Evolutionary conservation across 2,113 vertebrate genomes (phyloP).

Genomic region (Pica pica): DNA sequence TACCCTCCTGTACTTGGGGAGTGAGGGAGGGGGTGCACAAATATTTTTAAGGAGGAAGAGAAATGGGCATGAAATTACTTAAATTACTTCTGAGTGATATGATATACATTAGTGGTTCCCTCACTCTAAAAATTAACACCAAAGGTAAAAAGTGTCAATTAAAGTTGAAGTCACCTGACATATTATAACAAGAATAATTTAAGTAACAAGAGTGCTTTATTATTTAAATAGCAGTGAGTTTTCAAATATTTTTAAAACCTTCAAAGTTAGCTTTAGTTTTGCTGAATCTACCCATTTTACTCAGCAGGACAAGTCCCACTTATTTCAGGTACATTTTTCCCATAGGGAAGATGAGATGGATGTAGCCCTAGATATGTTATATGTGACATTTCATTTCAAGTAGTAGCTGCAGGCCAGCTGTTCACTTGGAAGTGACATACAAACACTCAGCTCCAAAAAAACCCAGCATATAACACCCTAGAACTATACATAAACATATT

Average conservation of each 20-base stretch:
- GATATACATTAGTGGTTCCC: not conserved
- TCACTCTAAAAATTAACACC: not conserved
- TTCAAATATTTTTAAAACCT: not conserved
- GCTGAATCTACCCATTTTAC: not conserved
- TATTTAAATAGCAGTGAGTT: not conserved
- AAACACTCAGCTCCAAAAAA: not conserved
- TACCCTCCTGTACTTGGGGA: not conserved
- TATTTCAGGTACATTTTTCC: not conserved
- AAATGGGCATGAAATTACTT: not conserved
- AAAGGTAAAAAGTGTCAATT: not conserved
- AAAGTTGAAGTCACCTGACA: not conserved
- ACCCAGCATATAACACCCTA: not conserved
- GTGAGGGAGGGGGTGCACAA: fast-evolving
- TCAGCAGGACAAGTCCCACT: not conserved
- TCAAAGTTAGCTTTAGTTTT: not conserved
- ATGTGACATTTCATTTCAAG: not conserved
- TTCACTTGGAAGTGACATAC: not conserved
- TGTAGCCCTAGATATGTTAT: not conserved
- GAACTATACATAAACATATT: not conserved
- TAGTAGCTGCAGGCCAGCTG: not conserved
- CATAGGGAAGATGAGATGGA: not conserved
- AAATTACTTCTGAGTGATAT: not conserved
- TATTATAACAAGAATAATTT: not conserved
- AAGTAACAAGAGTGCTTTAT: not conserved
- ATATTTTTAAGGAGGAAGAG: not conserved